Evolutionary conservation across 2,888 invertebrate genomes (phyloP), one percentile per base, ranked within the genome.

Genomic region (Harmothoe impar): DNA sequence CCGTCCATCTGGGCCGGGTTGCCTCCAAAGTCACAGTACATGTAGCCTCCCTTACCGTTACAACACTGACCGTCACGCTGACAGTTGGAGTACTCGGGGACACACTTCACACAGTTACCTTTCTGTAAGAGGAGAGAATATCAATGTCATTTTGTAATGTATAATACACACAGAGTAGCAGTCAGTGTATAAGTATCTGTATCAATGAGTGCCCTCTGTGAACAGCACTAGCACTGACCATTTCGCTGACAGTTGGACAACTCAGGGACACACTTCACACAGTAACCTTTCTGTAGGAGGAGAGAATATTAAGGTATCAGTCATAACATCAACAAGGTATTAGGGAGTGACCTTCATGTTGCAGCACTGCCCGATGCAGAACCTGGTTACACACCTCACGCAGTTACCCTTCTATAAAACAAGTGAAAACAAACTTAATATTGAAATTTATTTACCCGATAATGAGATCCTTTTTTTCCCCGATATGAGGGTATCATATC

Each of bases 231-330:
- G 31, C 77, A 77, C 31, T 77, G 77, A 3, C 29, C 25, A 17
- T 77, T 17, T 29, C 77, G 77, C 77, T 77, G 77, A 31, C 77
- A 77, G 29, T n/a, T 31, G 29, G 25, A 31, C 12, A 3, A n/a
- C 77, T 77, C 77, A 5, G 77, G 31, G 1, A 77, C 77, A 31
- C 77, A 77, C 29, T 77, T 77, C 77, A 77, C 77, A 31, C 77
- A 77, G 29, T 29, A 3, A 15, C 77, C 77, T 29, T 77, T 77
- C 77, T 77, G 77, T 29, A 77, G 25, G 0, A 62, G 5, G 62
- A n/a, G n/a, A n/a, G n/a, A n/a, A n/a, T n/a, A n/a, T n/a, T n/a
- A n/a, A n/a, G n/a, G n/a, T n/a, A n/a, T n/a, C n/a, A n/a, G n/a
- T n/a, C n/a, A n/a, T n/a, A n/a, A n/a, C n/a, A n/a, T n/a, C n/a